Base-by-base conservation (phyloP, 1,140 invertebrate species). In the Drosophila arawakana region DNA sequence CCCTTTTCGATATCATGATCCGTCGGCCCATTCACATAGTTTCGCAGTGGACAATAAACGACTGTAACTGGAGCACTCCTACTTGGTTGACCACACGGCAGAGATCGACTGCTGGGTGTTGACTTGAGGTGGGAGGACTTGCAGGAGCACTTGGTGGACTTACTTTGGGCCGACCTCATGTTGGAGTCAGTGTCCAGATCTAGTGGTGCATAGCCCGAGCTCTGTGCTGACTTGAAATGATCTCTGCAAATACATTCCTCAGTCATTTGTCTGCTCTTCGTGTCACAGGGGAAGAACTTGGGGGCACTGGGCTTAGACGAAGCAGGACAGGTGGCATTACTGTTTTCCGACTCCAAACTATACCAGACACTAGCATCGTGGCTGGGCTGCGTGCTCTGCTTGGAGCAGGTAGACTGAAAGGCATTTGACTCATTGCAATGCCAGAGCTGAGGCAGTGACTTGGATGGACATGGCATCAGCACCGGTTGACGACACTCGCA, bases 21-120 rank as follows among this genome's bases (percentile, higher is more conserved):
- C 2, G 7, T 13, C 34, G 50, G 30, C 0, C 30, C 50, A 7
- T n/a, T 6, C 6, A 13, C 50, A 34, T 52, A 35, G n/a, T 52
- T 30, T 7, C 50, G 50, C 7, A 35, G n/a, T n/a, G 50, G 50
- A 30, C 50, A 52, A 35, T 52, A 52, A 35, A 52, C 50, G 7
- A 50, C 47, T 6, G 21, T 50, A 10, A 50, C 47, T 11, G 21
- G 47, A 30, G 10, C 25, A 13, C 0, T 35, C n/a, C 25, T 52
- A 25, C 34, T 52, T 7, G 1, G 47, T 11, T n/a, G 11, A 13
- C 50, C 6, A 52, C 50, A 35, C 11, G 50, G 50, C 50, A 52
- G 8, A 9, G 50, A 52, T 52, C 34, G 25, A n/a, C n/a, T 13
- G 7, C 50, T 52, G 9, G 30, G 47, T 10, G 47, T 21, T 7